Percentiles rank a stretch among this genome's conserved stretches.
Evolutionary conservation across 2,888 invertebrate species (phyloP).

Genomic region (Brachypalpus laphriformis): DNA sequence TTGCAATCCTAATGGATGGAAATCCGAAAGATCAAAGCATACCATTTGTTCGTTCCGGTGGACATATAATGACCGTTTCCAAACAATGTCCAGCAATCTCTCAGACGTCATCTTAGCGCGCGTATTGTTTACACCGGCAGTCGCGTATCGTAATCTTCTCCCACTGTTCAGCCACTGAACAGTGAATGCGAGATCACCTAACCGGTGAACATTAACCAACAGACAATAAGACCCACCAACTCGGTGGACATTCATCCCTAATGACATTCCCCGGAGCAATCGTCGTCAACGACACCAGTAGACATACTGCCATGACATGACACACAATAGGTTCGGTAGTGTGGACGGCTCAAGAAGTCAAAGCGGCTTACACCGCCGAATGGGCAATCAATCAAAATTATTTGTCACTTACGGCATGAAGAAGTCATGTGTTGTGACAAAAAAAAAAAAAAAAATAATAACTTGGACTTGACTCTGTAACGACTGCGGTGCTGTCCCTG

Average conservation of each 20-base stretch:
- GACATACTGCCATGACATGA: conserved; percentile 69
- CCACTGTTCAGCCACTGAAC: conserved; percentile 48
- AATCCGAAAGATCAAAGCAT: conserved; percentile 62
- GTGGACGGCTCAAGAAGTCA: conserved; percentile 69
- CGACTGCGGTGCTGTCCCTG: neutral
- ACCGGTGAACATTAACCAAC: conserved; percentile 46
- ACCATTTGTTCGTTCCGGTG: conserved; percentile 61
- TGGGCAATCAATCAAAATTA: conserved; percentile 69
- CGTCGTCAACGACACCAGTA: conserved; percentile 57
- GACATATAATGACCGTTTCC: conserved; percentile 58
- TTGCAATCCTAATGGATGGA: conserved; percentile 61
- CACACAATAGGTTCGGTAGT: conserved; percentile 60
- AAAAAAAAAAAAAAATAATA: conserved; percentile 51
- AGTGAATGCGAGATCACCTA: too few relatives aligned
- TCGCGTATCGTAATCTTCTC: conserved; percentile 57
- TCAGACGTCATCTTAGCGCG: conserved; percentile 67
- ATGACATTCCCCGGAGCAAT: conserved; percentile 68
- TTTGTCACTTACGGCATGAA: conserved; percentile 71
- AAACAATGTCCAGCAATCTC: conserved; percentile 62
- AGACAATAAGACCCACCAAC: conserved; percentile 33
- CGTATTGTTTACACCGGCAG: conserved; percentile 66
- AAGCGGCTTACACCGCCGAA: conserved; percentile 59
- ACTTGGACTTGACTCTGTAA: conserved; percentile 22
- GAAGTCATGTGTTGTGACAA: conserved; percentile 73
- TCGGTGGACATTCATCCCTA: conserved; percentile 64